phyloP scores from a whole-genome alignment of 2,797 vertebrate genomes.

The Labroides dimidiatus region DNA sequence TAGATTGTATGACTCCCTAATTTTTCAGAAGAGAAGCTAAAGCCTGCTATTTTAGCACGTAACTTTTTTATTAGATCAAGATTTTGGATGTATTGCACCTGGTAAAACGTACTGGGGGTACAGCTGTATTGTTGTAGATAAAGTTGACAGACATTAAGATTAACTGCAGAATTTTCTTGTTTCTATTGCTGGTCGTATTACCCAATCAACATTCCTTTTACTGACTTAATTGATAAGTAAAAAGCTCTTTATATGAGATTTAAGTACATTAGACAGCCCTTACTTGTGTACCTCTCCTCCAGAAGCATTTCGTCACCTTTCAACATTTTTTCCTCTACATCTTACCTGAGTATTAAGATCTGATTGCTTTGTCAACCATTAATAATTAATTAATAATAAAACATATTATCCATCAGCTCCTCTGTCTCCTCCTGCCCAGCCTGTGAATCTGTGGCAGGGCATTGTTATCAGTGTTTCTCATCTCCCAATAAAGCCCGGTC shows the following conservation, averaged over 20 bases:
- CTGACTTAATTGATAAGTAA: too few relatives aligned
- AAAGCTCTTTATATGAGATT: too few relatives aligned
- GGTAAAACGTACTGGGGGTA: too few relatives aligned
- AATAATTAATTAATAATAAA: constrained; percentile 23
- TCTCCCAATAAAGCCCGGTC: constrained; percentile 46
- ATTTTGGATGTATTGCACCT: neutral
- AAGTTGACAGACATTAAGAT: too few relatives aligned
- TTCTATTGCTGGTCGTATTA: too few relatives aligned
- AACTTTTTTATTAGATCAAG: neutral
- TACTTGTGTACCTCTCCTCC: too few relatives aligned
- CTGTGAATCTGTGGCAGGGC: constrained; percentile 42
- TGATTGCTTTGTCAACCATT: neutral
- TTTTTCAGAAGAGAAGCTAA: neutral
- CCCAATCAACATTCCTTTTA: too few relatives aligned
- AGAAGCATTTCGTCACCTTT: neutral
- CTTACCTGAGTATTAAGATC: neutral
- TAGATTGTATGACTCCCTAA: neutral
- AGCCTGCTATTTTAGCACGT: too few relatives aligned
- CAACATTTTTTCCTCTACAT: neutral
- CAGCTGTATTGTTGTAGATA: too few relatives aligned
- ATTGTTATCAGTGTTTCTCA: constrained; percentile 48
- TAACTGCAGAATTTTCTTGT: too few relatives aligned
- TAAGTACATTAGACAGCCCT: too few relatives aligned
- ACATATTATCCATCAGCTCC: constrained; percentile 14
- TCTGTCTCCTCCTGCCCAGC: constrained; percentile 5